phyloP scores from a whole-genome alignment of 2,113 vertebrate species.

The Ellobius talpinus region DNA sequence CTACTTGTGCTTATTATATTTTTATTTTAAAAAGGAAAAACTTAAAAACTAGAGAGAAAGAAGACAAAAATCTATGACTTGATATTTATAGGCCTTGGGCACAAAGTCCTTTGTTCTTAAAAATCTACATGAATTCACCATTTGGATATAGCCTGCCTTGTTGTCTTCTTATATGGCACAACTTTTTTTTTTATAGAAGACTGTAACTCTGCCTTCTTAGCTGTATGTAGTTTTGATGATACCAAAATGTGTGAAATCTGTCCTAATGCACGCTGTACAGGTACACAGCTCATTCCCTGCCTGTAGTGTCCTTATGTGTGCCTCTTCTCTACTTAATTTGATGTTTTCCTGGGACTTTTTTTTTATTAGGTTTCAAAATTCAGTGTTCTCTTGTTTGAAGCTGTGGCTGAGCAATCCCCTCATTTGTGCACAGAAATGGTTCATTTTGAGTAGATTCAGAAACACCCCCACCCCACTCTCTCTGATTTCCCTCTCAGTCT shows the following conservation, averaged over 20 bases:
- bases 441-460: neutral
- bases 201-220: neutral
- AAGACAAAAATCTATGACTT: neutral
- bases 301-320: no score
- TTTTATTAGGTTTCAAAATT: neutral
- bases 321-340: neutral
- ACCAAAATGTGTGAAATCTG: neutral
- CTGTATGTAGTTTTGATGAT: neutral
- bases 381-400: neutral
- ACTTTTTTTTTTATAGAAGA: neutral
- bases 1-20: neutral
- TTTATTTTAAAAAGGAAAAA: slow-evolving; percentile 6
- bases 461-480: no score
- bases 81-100: neutral
- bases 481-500: neutral
- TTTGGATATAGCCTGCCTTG: neutral
- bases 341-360: neutral
- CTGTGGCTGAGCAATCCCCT: neutral
- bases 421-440: neutral
- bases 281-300: neutral
- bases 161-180: neutral
- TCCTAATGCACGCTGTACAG: neutral
- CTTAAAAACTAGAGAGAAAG: neutral
- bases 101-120: neutral
- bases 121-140: neutral